These are phyloP conservation scores for Drosophila jambulina DNA, from an alignment of 1,140 invertebrate genomes.

Conservation along the genomic window DNA sequence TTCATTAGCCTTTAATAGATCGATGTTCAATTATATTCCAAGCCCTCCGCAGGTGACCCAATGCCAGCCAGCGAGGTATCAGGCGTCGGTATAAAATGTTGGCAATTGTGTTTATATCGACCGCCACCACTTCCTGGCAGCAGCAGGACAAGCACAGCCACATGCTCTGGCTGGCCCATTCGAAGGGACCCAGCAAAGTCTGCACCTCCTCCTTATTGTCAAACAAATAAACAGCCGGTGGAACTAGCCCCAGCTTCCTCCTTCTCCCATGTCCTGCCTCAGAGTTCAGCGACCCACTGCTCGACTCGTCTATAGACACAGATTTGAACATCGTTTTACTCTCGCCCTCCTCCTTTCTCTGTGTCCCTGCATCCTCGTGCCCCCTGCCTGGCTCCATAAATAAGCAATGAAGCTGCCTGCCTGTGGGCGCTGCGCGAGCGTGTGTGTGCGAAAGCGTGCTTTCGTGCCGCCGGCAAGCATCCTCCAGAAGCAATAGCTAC, in stretches of 20 bases:
- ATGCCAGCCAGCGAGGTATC: not conserved
- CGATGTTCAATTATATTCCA: slow-evolving; percentile 17
- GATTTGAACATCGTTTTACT: slow-evolving; percentile 22
- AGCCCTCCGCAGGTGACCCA: slow-evolving; percentile 3
- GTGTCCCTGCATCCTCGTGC: not conserved
- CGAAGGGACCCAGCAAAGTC: slow-evolving; percentile 12
- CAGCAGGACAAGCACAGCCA: not conserved
- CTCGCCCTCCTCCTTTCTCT: slow-evolving; percentile 6
- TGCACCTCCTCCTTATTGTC: slow-evolving; percentile 24
- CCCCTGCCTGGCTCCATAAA: slow-evolving; percentile 42
- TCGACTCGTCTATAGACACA: slow-evolving; percentile 42
- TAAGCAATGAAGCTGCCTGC: slow-evolving; percentile 53
- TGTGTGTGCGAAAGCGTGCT: slow-evolving; percentile 16
- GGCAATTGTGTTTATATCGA: slow-evolving; percentile 24
- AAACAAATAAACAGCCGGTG: slow-evolving; percentile 35
- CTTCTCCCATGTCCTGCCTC: not conserved
- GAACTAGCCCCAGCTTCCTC: not conserved
- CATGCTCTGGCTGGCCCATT: not conserved
- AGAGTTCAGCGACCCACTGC: slow-evolving; percentile 64
- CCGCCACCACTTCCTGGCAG: not conserved
- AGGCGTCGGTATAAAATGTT: slow-evolving; percentile 6
- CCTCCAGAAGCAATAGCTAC: slow-evolving; percentile 12
- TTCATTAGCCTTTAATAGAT: slow-evolving; percentile 28
- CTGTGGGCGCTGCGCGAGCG: slow-evolving; percentile 10
- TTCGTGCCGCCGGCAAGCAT: slow-evolving; percentile 6